Percentiles rank a stretch among this genome's conserved stretches.
Conservation (phyloP, 2,888 invertebrate species). For the Cantharis rufa region DNA sequence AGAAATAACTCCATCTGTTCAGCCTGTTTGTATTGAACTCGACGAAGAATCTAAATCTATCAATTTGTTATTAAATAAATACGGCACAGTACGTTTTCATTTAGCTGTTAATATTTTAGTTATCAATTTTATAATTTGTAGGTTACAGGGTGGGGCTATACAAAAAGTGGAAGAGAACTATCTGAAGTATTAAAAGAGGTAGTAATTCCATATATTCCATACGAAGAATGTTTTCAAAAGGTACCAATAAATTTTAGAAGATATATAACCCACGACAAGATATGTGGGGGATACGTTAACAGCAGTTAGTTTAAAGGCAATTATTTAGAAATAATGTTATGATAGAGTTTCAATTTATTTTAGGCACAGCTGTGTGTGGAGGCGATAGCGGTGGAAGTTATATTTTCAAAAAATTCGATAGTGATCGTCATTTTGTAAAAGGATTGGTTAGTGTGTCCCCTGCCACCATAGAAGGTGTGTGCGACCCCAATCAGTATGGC, state of each 20-base stretch:
- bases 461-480: neutral
- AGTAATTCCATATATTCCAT: neutral
- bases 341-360: neutral
- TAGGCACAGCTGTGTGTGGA: neutral
- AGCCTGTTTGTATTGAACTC: conserved; percentile 49
- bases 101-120: no score
- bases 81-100: conserved; percentile 36
- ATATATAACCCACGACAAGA: neutral
- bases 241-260: neutral
- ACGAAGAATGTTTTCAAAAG: neutral
- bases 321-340: neutral
- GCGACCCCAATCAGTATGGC: neutral
- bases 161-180: neutral
- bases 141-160: neutral
- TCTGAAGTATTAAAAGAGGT: neutral
- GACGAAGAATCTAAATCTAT: conserved; percentile 4
- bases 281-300: neutral
- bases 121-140: neutral
- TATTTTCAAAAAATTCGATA: neutral
- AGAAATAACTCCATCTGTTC: conserved; percentile 43
- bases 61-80: conserved; percentile 3
- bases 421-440: neutral
- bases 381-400: neutral
- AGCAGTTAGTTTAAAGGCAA: neutral
- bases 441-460: neutral